Evolutionary conservation across 2,797 vertebrate genomes (phyloP).

Genomic region (Chloroceryle inda): DNA sequence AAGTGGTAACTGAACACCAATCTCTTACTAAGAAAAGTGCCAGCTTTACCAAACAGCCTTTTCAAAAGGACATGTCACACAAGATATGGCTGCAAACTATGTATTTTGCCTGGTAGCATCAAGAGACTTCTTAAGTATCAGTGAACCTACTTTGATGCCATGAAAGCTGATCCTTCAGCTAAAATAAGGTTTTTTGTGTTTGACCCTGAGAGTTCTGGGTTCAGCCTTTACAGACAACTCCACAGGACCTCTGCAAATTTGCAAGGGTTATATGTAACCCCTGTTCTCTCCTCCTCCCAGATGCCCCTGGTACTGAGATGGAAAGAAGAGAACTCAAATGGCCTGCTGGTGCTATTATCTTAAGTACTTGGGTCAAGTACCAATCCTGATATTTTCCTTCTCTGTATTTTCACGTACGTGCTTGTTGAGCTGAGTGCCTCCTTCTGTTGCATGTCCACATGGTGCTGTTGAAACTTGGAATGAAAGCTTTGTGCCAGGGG

Average conservation of each 20-base stretch:
- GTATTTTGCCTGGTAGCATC: not conserved
- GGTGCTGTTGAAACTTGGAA: not conserved
- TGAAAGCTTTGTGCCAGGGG: not conserved
- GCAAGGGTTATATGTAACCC: not conserved
- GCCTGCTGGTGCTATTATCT: not conserved
- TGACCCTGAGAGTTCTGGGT: not conserved
- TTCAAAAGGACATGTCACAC: not conserved
- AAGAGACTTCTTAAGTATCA: not conserved
- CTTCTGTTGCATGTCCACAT: not conserved
- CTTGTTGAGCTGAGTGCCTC: not conserved
- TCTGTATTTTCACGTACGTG: not conserved
- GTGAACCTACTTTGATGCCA: not conserved
- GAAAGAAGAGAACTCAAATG: not conserved
- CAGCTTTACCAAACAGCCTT: not conserved
- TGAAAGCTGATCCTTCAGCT: not conserved
- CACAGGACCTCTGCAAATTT: not conserved
- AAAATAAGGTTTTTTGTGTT: not conserved
- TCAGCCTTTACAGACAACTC: not conserved
- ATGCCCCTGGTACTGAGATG: not conserved
- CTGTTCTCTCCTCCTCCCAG: not conserved
- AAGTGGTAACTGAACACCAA: not conserved
- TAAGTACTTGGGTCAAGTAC: not conserved
- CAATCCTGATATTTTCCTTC: not conserved
- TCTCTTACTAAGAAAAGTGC: not conserved
- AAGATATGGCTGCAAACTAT: not conserved